Evolutionary conservation across 64 coral and sea anemone genomes (phyloP).

Genomic region (Stichodactyla mertensii): DNA sequence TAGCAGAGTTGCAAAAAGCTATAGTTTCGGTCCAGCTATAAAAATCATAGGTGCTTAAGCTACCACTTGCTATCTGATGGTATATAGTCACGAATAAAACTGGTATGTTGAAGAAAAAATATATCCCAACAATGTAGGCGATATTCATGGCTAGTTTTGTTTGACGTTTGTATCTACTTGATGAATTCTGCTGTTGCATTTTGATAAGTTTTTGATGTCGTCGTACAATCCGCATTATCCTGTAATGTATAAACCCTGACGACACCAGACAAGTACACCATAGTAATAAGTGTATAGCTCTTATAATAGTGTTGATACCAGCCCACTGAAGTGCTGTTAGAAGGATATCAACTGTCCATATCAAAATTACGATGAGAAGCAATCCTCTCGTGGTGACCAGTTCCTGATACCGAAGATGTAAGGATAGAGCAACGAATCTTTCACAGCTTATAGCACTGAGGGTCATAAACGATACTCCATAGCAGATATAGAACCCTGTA

Average conservation of each 20-base stretch:
- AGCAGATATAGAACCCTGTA: conserved; percentile 79
- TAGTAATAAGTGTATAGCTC: conserved; percentile 38
- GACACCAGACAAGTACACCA: conserved; percentile 48
- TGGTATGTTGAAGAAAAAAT: conserved; percentile 61
- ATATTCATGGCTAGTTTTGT: conserved; percentile 49
- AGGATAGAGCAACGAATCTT: conserved; percentile 50
- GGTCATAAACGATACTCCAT: conserved; percentile 78
- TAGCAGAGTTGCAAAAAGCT: conserved; percentile 68
- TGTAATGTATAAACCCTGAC: conserved; percentile 37
- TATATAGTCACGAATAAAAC: conserved; percentile 58
- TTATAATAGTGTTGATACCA: conserved; percentile 49
- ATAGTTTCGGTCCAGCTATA: conserved; percentile 82
- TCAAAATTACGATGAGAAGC: conserved; percentile 20
- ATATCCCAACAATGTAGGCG: conserved; percentile 70
- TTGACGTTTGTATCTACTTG: conserved; percentile 37
- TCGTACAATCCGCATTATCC: conserved; percentile 41
- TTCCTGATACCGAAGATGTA: conserved; percentile 65
- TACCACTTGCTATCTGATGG: conserved; percentile 49
- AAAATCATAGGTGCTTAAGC: conserved; percentile 44
- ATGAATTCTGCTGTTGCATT: conserved; percentile 29
- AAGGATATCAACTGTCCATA: conserved; percentile 50
- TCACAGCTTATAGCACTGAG: conserved; percentile 73
- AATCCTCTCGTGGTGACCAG: conserved; percentile 45
- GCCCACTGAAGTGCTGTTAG: conserved; percentile 61
- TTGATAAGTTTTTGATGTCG: conserved; percentile 43